phyloP scores from a whole-genome alignment of 2,113 vertebrate species.

The Jaculus jaculus region DNA sequence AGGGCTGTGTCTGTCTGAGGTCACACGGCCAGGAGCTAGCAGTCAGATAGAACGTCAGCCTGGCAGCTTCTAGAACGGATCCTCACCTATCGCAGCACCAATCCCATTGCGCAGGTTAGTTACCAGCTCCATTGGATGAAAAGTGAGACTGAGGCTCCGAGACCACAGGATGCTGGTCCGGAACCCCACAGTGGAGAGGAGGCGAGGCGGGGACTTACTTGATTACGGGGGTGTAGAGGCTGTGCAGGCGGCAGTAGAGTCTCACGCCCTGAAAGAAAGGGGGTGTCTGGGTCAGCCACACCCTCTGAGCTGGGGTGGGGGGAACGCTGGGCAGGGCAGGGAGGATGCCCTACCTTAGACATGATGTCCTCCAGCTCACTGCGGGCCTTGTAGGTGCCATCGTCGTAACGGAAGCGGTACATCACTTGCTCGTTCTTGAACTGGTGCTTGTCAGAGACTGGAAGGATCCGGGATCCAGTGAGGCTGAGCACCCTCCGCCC shows the following conservation, averaged over 20 bases:
- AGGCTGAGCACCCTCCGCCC: background rate
- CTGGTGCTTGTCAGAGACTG: slow-evolving; percentile 99
- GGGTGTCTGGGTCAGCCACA: background rate
- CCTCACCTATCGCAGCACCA: background rate
- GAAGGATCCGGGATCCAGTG: background rate
- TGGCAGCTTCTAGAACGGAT: background rate
- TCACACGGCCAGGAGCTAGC: background rate
- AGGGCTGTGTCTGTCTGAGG: background rate
- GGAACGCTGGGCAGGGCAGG: too few relatives aligned
- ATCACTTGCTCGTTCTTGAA: slow-evolving; percentile 99
- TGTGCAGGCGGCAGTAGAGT: slow-evolving; percentile 97
- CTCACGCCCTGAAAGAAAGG: slow-evolving; percentile 91
- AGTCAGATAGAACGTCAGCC: background rate
- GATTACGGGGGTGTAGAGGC: slow-evolving; percentile 94
- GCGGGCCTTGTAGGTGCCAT: slow-evolving; percentile 97
- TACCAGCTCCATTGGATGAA: background rate
- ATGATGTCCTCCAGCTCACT: slow-evolving; percentile 98
- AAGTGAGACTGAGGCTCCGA: background rate
- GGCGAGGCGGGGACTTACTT: slow-evolving; percentile 90
- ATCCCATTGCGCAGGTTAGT: background rate
- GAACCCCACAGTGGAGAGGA: background rate
- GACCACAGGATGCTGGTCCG: background rate
- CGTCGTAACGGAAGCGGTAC: slow-evolving; percentile 98
- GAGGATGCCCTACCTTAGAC: slow-evolving; percentile 91
- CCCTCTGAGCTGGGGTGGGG: background rate